phyloP scores from a whole-genome alignment of 2,888 invertebrate species.

The Incurvaria masculella region DNA sequence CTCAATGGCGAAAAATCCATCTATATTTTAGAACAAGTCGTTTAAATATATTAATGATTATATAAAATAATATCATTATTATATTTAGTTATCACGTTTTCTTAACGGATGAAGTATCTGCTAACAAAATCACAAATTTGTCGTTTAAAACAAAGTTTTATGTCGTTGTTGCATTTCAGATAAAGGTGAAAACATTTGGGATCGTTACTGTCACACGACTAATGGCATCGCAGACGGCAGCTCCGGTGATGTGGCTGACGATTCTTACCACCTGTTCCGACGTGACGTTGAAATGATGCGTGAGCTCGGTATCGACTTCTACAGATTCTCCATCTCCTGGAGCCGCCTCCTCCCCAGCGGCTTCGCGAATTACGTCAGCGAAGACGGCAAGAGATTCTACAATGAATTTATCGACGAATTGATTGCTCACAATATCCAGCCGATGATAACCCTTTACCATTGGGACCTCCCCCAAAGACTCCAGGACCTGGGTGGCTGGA shows the following conservation, averaged over 20 bases:
- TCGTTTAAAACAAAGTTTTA: too few species aligned
- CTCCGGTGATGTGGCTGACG: constrained; percentile 61
- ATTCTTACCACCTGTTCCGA: constrained; percentile 59
- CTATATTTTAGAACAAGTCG: too few species aligned
- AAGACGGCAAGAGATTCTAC: constrained; percentile 63
- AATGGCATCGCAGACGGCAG: constrained; percentile 34
- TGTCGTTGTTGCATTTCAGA: too few species aligned
- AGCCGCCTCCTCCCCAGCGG: constrained; percentile 61
- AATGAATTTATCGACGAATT: constrained; percentile 62
- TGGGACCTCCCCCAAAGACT: constrained; percentile 53
- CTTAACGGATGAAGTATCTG: too few species aligned
- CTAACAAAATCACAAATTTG: too few species aligned
- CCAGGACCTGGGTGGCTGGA: constrained; percentile 55
- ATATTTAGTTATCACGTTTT: too few species aligned
- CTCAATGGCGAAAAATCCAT: too few species aligned
- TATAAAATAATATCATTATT: too few species aligned
- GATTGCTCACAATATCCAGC: constrained; percentile 48
- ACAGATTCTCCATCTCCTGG: constrained; percentile 64
- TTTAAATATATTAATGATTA: too few species aligned
- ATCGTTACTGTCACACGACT: constrained; percentile 39
- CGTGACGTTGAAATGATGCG: constrained; percentile 56
- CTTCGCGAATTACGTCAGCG: constrained; percentile 49
- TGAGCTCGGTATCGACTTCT: constrained; percentile 48
- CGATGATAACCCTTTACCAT: constrained; percentile 54
- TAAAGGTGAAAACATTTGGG: constrained; percentile 53